Conservation (phyloP, 1,140 invertebrate genomes). For the Helicoverpa zea region DNA sequence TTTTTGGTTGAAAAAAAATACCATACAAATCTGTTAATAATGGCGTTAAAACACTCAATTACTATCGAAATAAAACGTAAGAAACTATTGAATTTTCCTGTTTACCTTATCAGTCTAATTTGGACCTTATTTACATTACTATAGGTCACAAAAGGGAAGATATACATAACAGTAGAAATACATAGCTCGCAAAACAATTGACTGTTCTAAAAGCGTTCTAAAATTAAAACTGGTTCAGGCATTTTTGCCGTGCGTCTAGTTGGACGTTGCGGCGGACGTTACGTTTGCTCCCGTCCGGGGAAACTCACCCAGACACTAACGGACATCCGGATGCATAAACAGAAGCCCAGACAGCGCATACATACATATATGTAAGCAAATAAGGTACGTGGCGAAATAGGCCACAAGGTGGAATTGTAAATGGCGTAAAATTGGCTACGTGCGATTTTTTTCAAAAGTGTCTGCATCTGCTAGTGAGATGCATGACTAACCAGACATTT, state of each 20-base stretch:
- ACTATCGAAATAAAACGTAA: neutral
- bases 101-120: neutral
- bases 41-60: neutral
- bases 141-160: neutral
- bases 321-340: conserved; percentile 40
- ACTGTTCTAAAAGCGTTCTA: neutral
- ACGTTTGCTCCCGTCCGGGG: conserved; percentile 34
- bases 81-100: neutral
- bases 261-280: conserved; percentile 8
- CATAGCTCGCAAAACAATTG: neutral
- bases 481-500: no score
- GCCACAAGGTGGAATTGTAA: neutral
- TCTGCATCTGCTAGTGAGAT: no score
- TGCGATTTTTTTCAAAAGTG: no score
- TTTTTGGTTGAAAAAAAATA: conserved; percentile 1
- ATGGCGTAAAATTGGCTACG: neutral
- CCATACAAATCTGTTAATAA: neutral
- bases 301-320: conserved; percentile 34
- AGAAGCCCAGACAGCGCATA: conserved; percentile 18
- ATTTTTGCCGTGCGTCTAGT: conserved; percentile 30
- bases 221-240: neutral
- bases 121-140: neutral
- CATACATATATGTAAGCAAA: neutral
- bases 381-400: neutral
- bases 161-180: neutral